Conservation (phyloP, 2,113 vertebrate species). For the Pheucticus melanocephalus region DNA sequence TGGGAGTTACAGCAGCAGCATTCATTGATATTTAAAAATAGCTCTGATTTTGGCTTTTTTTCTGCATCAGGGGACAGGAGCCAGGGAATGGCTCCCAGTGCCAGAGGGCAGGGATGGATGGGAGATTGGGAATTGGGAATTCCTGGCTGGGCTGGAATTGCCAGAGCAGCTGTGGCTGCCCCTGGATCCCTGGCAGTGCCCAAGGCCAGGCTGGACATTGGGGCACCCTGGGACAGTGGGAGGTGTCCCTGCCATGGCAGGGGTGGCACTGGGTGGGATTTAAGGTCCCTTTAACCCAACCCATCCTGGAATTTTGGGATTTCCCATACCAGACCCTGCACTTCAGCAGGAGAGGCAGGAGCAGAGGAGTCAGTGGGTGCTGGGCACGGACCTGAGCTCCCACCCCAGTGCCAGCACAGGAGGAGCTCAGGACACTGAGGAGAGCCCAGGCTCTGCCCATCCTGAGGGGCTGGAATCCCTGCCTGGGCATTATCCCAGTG, state of each 20-base stretch:
- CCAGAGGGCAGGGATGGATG: background rate
- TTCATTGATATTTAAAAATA: accelerated
- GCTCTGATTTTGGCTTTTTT: background rate
- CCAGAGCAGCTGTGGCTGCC: background rate
- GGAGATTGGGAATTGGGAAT: background rate
- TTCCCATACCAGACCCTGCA: accelerated
- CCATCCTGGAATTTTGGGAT: background rate
- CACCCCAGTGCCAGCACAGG: no score
- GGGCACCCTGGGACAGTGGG: background rate
- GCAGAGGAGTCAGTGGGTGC: accelerated
- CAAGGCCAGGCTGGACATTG: background rate
- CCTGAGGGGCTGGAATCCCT: background rate
- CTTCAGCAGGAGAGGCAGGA: background rate
- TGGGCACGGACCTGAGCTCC: accelerated
- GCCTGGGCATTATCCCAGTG: background rate
- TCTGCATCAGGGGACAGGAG: background rate
- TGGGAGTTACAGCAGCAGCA: accelerated
- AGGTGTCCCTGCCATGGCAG: background rate
- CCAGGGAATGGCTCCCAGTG: background rate
- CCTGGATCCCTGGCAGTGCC: background rate
- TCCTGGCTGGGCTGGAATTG: background rate
- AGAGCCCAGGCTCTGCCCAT: background rate
- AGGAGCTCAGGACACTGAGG: background rate
- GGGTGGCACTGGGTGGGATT: accelerated
- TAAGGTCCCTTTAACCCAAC: accelerated